Evolutionary conservation across 2,888 invertebrate species (phyloP).

Genomic region (Epinotia brunnichana): DNA sequence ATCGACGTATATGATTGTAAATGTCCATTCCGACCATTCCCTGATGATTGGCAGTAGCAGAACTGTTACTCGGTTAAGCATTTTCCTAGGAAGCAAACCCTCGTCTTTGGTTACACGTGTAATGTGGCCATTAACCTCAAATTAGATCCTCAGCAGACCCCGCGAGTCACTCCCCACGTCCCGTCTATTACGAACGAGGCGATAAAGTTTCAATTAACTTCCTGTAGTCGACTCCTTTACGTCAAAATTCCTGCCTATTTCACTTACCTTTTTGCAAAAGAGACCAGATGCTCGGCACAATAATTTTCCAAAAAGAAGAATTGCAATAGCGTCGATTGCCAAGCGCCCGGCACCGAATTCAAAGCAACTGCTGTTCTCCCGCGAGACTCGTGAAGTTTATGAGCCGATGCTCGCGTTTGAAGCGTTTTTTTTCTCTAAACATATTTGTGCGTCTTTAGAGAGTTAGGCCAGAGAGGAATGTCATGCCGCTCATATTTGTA

Average conservation of each 20-base stretch:
- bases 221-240: background rate
- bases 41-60: background rate
- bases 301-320: too few relatives aligned
- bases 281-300: background rate
- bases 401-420: too few relatives aligned
- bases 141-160: conserved; percentile 2
- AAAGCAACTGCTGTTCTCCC: too few relatives aligned
- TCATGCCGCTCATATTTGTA: too few relatives aligned
- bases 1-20: background rate
- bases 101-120: conserved; percentile 3
- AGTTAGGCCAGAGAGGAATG: too few relatives aligned
- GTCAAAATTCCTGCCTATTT: too few relatives aligned
- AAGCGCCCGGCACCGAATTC: too few relatives aligned
- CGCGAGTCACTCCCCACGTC: conserved; percentile 9
- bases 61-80: background rate
- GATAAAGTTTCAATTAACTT: conserved; percentile 29
- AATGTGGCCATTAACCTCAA: conserved; percentile 22
- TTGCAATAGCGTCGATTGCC: too few relatives aligned
- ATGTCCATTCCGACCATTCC: background rate
- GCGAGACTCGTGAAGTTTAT: too few relatives aligned
- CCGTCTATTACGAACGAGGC: conserved; percentile 3
- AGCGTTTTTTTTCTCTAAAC: too few relatives aligned
- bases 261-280: background rate
- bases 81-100: background rate
- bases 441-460: too few relatives aligned